phyloP scores from a whole-genome alignment of 2,888 invertebrate genomes.

The Alviniconcha strummeri region DNA sequence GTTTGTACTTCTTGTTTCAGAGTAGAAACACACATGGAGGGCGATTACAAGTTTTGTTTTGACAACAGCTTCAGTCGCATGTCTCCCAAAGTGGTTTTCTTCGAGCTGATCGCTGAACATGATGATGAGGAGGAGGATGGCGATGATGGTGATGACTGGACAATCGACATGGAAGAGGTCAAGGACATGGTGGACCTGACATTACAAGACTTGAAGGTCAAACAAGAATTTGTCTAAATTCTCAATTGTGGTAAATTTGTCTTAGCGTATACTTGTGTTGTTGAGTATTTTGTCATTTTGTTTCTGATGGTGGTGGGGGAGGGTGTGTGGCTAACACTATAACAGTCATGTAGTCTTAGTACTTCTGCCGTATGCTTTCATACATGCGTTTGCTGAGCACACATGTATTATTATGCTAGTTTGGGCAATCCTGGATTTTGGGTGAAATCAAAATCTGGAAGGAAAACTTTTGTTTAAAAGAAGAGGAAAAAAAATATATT shows the following conservation, averaged over 20 bases:
- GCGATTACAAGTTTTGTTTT: slow-evolving; percentile 90
- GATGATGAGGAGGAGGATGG: slow-evolving; percentile 58
- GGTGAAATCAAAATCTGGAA: not conserved
- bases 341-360: too few species aligned
- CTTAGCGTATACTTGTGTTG: too few species aligned
- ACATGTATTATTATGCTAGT: too few species aligned
- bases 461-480: not conserved
- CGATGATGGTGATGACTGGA: slow-evolving; percentile 44
- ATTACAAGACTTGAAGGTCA: slow-evolving; percentile 68
- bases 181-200: slow-evolving; percentile 77
- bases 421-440: too few species aligned
- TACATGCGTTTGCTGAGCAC: too few species aligned
- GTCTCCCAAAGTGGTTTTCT: slow-evolving; percentile 88
- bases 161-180: slow-evolving; percentile 70
- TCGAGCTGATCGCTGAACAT: slow-evolving; percentile 78
- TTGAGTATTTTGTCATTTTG: too few species aligned
- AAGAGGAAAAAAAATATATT: not conserved
- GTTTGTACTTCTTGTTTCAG: slow-evolving; percentile 56
- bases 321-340: too few species aligned
- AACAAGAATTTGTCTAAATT: slow-evolving; percentile 18
- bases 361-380: too few species aligned
- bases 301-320: too few species aligned
- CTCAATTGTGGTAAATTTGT: not conserved
- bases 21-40: slow-evolving; percentile 78
- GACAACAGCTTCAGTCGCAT: slow-evolving; percentile 91